Base-by-base conservation (phyloP, 2,888 invertebrate genomes). In the Hermaeophaga mercurialis region DNA sequence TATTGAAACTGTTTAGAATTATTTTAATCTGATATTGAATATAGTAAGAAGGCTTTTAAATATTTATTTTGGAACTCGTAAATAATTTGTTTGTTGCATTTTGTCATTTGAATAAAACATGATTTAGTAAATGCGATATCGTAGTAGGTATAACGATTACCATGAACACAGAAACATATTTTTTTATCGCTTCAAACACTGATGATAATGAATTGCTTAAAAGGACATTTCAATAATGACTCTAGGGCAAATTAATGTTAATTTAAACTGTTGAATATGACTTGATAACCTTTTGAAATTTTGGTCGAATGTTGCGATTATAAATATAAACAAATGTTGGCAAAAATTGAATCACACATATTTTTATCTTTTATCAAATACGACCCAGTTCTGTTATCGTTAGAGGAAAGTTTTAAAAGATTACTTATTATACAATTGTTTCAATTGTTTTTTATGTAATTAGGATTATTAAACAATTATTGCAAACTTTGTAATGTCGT, bases 161-260 rank as follows among this genome's bases (percentile, higher is more conserved):
- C 22, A 22, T 22, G 7, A 22, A 22, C 7, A 22, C 22, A 22
- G 22, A 22, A 22, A 22, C 22, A 22, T 7, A 22, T 22, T 22
- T 22, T 22, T n/a, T 22, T 22, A 22, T 22, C 7, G 7, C 7
- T 22, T 9, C 28, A 28, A 7, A 2, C 28, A 7, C 7, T 28
- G 9, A 28, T 28, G 31, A 31, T 31, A 31, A 31, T 31, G 12
- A 31, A 2, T 11, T 12, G 6, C 31, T 31, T 31, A n/a, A 8
- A 31, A 31, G 31, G 31, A 31, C 31, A 11, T 31, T 31, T 31
- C 31, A 31, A 31, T 31, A 31, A 11, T 31, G 31, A 11, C 31
- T 31, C 31, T 31, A 31, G 31, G 31, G 31, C 31, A 31, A 31
- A 31, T 31, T 31, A 31, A 31, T 31, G 31, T 31, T 12, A 31